Evolutionary conservation across 23 tunicate genomes (phyloP).

Genomic region (Phallusia fumigata): DNA sequence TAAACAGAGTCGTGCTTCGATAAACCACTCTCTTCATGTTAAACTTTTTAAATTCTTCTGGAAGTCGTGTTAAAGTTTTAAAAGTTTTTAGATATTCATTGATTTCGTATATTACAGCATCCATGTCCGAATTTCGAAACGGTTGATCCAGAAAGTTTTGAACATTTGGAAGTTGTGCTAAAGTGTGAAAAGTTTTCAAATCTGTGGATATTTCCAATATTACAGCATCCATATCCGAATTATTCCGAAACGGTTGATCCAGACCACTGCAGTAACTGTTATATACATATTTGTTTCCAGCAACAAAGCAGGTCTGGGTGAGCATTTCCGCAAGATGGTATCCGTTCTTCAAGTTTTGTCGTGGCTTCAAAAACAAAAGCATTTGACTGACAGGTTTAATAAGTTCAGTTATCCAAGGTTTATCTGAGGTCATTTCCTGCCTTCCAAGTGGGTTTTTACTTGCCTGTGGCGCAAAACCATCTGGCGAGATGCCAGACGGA

Average conservation of each 20-base stretch:
- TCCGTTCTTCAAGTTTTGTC: neutral
- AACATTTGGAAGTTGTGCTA: neutral
- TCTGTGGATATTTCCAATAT: too few relatives aligned
- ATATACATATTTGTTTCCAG: slow-evolving; percentile 21
- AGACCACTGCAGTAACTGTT: too few relatives aligned
- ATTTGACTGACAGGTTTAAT: slow-evolving; percentile 32
- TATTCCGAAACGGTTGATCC: neutral
- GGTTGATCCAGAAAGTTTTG: neutral
- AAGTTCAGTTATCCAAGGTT: neutral
- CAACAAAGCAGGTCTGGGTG: slow-evolving; percentile 14
- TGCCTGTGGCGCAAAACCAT: slow-evolving; percentile 39
- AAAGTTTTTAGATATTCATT: too few relatives aligned
- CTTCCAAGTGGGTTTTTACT: slow-evolving; percentile 33
- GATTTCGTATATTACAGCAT: too few relatives aligned
- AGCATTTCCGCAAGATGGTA: slow-evolving; percentile 9
- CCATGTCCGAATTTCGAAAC: neutral
- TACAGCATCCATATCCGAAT: too few relatives aligned
- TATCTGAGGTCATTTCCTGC: neutral
- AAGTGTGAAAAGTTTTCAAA: too few relatives aligned
- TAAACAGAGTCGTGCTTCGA: neutral
- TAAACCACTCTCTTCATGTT: slow-evolving; percentile 5
- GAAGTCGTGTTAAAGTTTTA: too few relatives aligned
- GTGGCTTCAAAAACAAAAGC: neutral
- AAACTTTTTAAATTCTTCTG: neutral
- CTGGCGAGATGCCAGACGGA: slow-evolving; percentile 22